A percentile compares a stretch with the other conserved stretches of the same genome.
Evolutionary conservation across 2,888 invertebrate species (phyloP).

Genomic region (Phragmatobia fuliginosa): DNA sequence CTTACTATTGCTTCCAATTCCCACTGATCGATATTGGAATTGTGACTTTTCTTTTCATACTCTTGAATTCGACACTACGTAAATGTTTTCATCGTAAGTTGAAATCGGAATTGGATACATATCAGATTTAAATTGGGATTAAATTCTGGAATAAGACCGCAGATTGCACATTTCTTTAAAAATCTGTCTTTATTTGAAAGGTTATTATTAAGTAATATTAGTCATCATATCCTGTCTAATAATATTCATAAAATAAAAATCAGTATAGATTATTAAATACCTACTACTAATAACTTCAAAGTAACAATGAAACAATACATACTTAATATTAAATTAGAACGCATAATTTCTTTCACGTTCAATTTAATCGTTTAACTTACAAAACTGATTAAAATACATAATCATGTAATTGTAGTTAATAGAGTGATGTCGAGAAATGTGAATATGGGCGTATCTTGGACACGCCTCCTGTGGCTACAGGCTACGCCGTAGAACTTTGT

Average conservation of each 20-base stretch:
- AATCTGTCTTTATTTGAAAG: background rate
- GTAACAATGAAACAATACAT: background rate
- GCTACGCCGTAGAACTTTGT: slow-evolving; percentile 66
- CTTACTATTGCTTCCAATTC: no score
- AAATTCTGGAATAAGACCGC: no score
- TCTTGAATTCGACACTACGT: no score
- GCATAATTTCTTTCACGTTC: background rate
- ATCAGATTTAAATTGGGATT: no score
- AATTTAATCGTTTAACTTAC: slow-evolving; percentile 1
- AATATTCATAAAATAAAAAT: no score
- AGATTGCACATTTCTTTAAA: background rate
- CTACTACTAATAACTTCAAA: background rate
- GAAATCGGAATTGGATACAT: no score
- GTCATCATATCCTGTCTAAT: no score
- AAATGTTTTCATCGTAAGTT: no score
- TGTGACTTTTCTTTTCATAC: no score
- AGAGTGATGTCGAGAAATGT: slow-evolving; percentile 40
- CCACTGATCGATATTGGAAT: no score
- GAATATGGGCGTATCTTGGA: slow-evolving; percentile 65
- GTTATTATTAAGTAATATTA: background rate
- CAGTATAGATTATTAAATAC: background rate
- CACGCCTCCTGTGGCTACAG: slow-evolving; percentile 67
- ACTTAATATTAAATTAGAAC: background rate
- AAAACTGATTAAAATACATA: background rate
- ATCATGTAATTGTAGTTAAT: slow-evolving; percentile 52